Evolutionary conservation across 2,113 vertebrate genomes (phyloP), one percentile per base, ranked within the genome.

Genomic region (Odocoileus hemionus): DNA sequence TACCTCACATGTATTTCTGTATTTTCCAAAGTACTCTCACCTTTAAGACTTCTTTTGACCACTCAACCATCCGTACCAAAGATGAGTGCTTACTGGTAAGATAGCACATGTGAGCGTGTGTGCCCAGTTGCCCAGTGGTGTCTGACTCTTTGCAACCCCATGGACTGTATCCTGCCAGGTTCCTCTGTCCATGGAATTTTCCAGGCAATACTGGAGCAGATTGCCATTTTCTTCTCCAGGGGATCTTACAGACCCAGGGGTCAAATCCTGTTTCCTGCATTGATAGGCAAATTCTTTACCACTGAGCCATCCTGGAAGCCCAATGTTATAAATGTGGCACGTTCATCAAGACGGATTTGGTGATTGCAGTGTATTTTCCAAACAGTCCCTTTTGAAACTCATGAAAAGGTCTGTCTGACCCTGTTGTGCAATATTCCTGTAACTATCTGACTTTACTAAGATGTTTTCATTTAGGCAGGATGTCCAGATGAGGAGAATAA

Each of bases 401-500:
- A 78, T 55, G 7, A 28, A 91, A 86, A 93, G 79, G 1, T 45
- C 7, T 78, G 16, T 85, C 82, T 96, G 36, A 54, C 52, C 19
- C 33, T 91, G 28, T 88, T 93, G 17, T 57, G 33, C 57, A 79
- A 6, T 93, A 86, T 85, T 90, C 54, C 45, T 95, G 2, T 64
- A 79, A 91, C 26, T 74, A 12, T 93, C 54, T 95, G 45, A 87
- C 57, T 91, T 91, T n/a, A 70, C 64, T 79, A 55, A 79, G 67
- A 80, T 78, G 74, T 90, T 86, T 93, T 87, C 57, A 55, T 64
- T 94, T 96, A 84, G 12, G 12, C 36, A 89, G 55, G 50, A 60
- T 92, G 52, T 94, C 57, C 92, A 92, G 83, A 84, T 86, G 57
- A 76, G 83, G 64, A 92, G 78, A 95, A 91, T 93, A 86, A 76